Percentiles rank a stretch among this genome's conserved stretches.
Evolutionary conservation across 1,140 invertebrate species (phyloP).

Genomic region (Drosophila mojavensis): DNA sequence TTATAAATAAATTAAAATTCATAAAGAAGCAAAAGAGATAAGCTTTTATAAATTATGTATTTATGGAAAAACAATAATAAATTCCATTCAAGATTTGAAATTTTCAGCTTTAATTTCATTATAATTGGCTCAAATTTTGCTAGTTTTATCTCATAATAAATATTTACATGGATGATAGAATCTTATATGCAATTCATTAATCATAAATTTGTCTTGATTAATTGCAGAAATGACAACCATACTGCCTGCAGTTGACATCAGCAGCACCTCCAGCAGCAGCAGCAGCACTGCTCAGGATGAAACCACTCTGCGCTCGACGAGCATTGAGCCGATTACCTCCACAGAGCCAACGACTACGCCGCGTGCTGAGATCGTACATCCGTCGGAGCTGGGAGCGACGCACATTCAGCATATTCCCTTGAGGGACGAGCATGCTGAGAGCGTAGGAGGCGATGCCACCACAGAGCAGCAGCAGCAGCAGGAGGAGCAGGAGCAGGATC

Average conservation of each 20-base stretch:
- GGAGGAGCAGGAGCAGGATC: constrained; percentile 46
- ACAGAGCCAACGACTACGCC: constrained; percentile 80
- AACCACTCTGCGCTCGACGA: constrained; percentile 63
- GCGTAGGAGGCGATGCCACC: constrained; percentile 44
- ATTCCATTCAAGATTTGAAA: not conserved
- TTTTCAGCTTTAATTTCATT: not conserved
- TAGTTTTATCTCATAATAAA: not conserved
- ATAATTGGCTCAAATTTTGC: too few relatives aligned
- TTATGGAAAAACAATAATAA: not conserved
- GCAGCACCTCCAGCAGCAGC: not conserved
- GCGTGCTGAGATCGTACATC: constrained; percentile 41
- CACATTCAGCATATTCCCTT: constrained; percentile 72
- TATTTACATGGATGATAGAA: not conserved
- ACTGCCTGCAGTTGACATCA: not conserved
- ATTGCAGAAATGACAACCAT: constrained; percentile 49
- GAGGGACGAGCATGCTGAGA: constrained; percentile 68
- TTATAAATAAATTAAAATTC: not conserved
- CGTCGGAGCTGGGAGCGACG: constrained; percentile 48
- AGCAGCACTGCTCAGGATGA: constrained; percentile 16
- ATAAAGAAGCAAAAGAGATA: too few relatives aligned
- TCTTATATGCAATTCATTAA: not conserved
- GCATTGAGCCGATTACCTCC: constrained; percentile 78
- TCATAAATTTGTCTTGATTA: not conserved
- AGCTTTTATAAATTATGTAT: not conserved
- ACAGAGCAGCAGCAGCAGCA: constrained; percentile 56